These are phyloP conservation scores for Thereuonema tuberculata DNA, from an alignment of 1,140 invertebrate genomes.

Conservation along the genomic window DNA sequence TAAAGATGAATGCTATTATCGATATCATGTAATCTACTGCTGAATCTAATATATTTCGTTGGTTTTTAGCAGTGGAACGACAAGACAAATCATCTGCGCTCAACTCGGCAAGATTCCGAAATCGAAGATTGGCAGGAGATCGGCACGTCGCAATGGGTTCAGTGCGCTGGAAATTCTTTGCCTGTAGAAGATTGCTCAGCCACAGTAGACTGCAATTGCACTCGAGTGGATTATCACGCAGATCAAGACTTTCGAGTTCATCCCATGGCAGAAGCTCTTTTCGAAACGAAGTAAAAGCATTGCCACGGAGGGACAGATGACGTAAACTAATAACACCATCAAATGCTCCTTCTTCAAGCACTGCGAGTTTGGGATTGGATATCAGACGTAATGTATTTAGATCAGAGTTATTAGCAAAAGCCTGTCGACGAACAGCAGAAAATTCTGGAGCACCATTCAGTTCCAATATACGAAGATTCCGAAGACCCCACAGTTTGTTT, in stretches of 20 bases:
- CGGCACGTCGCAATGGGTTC: slow-evolving; percentile 37
- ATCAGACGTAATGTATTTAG: slow-evolving; percentile 58
- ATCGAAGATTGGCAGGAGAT: slow-evolving; percentile 50
- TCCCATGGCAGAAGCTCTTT: slow-evolving; percentile 62
- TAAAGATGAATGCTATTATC: slow-evolving; percentile 54
- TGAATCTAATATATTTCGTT: slow-evolving; percentile 56
- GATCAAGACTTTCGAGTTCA: slow-evolving; percentile 54
- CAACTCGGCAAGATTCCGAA: slow-evolving; percentile 49
- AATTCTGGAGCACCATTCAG: slow-evolving; percentile 56
- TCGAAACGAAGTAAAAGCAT: slow-evolving; percentile 54
- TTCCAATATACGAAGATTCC: slow-evolving; percentile 56
- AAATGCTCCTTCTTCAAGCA: slow-evolving; percentile 56
- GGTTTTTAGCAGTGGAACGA: slow-evolving; percentile 51
- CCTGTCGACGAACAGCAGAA: slow-evolving; percentile 51
- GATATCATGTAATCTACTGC: slow-evolving; percentile 49
- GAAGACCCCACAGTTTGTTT: slow-evolving; percentile 57
- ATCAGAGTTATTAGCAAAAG: slow-evolving; percentile 63
- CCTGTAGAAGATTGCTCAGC: slow-evolving; percentile 46
- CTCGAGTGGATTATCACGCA: slow-evolving; percentile 67
- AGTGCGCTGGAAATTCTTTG: slow-evolving; percentile 8
- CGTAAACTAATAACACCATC: slow-evolving; percentile 59
- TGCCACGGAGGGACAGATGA: slow-evolving; percentile 57
- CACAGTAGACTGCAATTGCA: slow-evolving; percentile 66
- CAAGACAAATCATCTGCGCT: slow-evolving; percentile 62
- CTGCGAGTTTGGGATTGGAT: slow-evolving; percentile 54